phyloP scores from a whole-genome alignment of 1,140 invertebrate genomes.

The Reticulitermes speratus region DNA sequence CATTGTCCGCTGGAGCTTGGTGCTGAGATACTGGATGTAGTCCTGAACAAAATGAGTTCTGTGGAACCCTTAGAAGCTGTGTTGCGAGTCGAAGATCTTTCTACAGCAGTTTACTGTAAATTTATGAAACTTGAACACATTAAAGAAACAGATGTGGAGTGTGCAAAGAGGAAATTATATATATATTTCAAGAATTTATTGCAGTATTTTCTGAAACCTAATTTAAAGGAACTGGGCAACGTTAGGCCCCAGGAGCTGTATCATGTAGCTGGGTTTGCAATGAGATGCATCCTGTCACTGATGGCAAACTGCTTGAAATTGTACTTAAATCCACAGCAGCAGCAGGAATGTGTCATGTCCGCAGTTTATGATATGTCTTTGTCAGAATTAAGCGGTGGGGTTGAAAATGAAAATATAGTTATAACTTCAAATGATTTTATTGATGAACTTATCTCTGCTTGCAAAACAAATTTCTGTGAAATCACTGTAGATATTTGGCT shows the following conservation, averaged over 20 bases:
- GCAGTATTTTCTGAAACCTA: neutral
- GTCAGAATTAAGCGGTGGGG: neutral
- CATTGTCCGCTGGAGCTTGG: conserved; percentile 4
- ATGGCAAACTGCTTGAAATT: neutral
- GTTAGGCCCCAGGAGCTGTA: neutral
- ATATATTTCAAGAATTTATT: neutral
- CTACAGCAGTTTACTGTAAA: conserved; percentile 18
- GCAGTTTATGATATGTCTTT: neutral
- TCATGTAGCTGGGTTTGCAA: neutral
- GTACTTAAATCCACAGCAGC: neutral
- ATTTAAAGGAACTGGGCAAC: neutral
- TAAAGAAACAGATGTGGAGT: neutral
- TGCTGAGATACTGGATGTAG: conserved; percentile 18
- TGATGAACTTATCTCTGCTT: neutral
- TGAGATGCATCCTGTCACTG: neutral
- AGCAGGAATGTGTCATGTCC: neutral
- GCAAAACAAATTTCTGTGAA: neutral
- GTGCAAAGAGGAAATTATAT: neutral
- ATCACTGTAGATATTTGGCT: conserved; percentile 27
- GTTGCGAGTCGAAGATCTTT: neutral
- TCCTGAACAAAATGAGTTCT: neutral
- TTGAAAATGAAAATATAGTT: neutral
- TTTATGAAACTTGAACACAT: neutral
- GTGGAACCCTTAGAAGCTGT: neutral
- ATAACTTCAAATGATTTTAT: neutral